Base-by-base conservation (phyloP, 2,113 vertebrate genomes). In the Corythornis madagascariensis region DNA sequence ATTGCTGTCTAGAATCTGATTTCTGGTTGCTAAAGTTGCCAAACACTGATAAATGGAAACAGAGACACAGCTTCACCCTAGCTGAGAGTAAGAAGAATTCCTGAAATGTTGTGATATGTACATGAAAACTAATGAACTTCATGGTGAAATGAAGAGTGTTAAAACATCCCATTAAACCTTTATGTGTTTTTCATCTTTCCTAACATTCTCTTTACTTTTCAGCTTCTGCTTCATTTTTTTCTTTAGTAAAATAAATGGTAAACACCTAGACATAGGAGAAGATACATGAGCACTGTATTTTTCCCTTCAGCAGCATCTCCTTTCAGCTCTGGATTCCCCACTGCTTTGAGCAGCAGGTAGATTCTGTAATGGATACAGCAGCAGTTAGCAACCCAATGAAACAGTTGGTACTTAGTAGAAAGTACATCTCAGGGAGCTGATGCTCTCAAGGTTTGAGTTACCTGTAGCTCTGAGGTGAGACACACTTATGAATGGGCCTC, bases 331-430 rank as follows among this genome's bases (percentile, higher is more conserved):
- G 66, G 83, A 88, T 94, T 92, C 89, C 72, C 64, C 84, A 84
- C 83, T 92, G 89, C 81, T 91, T 47, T 7, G 13, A 77, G 79
- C 74, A 91, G 92, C 88, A 6, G 86, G 92, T 93, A 92, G 75
- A 88, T 95, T 91, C 91, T 90, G 91, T 96, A 94, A 94, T 73
- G 74, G 89, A 94, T 95, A 72, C 94, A 87, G 61, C 78, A 73
- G 61, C 33, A 7, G 61, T 91, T 91, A 89, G 91, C 72, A 95
- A 93, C 80, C 87, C 89, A 95, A 57, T 86, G 90, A 85, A 86
- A 88, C 90, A 83, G 53, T 18, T 75, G 73, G 61, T 92, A 78
- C 64, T 88, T 91, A 91, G 90, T 59, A 48, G 89, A 95, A 79
- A 86, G 84, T 92, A 73, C 92, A 76, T 82, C 84, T 61, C 47